Percentiles rank a stretch among this genome's conserved stretches.
Conservation (phyloP, 2,113 vertebrate genomes). For the Chinchilla lanigera region DNA sequence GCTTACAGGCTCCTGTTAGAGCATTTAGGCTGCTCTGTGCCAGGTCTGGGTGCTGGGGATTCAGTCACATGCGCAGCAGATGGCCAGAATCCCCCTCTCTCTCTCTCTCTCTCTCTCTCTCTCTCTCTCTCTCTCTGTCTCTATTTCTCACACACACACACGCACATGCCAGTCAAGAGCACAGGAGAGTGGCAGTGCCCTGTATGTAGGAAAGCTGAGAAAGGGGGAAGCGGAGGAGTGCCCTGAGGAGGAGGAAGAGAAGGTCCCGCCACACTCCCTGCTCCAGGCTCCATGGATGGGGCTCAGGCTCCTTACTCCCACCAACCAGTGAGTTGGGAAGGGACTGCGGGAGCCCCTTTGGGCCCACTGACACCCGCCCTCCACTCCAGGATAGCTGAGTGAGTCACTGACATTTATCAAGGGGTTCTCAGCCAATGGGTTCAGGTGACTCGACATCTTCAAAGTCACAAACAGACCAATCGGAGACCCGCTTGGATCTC, state of each 20-base stretch:
- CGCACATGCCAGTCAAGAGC: neutral
- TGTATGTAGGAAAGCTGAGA: neutral
- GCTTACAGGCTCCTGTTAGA: neutral
- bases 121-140: no score
- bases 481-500: neutral
- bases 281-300: rapidly evolving
- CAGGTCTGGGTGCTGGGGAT: neutral
- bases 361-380: rapidly evolving
- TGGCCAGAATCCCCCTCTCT: neutral
- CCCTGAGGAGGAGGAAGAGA: neutral
- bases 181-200: rapidly evolving
- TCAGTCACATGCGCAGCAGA: neutral
- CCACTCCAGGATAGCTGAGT: neutral
- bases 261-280: rapidly evolving
- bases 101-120: no score
- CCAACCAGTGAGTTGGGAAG: neutral
- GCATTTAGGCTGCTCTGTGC: rapidly evolving
- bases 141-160: no score
- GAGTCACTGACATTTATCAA: neutral
- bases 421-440: neutral
- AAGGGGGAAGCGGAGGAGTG: neutral
- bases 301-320: neutral
- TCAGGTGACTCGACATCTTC: neutral
- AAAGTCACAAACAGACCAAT: neutral
- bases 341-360: no score